Base-by-base conservation (phyloP, 1,140 invertebrate genomes). In the Choristoneura fumiferana region DNA sequence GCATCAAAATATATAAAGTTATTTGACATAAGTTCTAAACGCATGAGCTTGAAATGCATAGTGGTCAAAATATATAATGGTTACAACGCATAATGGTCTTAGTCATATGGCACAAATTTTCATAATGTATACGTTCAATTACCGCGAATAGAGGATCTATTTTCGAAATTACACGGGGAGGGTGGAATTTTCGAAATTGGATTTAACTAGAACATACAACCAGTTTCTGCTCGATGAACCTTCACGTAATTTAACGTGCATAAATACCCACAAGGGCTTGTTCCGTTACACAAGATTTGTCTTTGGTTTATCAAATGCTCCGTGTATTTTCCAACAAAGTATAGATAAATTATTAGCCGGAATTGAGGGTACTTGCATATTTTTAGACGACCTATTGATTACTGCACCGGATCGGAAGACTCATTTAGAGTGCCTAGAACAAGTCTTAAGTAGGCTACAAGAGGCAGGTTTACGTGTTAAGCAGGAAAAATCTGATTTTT, bases 401-500 rank as follows among this genome's bases (percentile, higher is more conserved):
- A 76, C 72, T 0, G 73, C 67, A 0, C 45, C 10, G 29, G 62
- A 58, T 43, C 38, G 45, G 6, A 10, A 65, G 52, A 62, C 74
- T 17, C 66, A 76, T 56, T 54, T 77, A 36, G 13, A 55, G 14
- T 74, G 70, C 58, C 43, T 76, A n/a, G 54, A 58, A 36, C 14
- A 64, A 53, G 76, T 81, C 40, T 69, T 79, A 10, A 13, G 52
- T 22, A 36, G 65, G 34, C 59, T 76, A 15, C 22, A 34, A 36
- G 17, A 65, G 9, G 53, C 45, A 12, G 63, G 63, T 45, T 22
- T 88, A 9, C 79, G 70, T 33, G 39, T 78, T 17, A 71, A 80
- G 36, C 60, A 40, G 15, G 49, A 61, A 17, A 89, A 89, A 63
- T 78, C 76, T 57, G 34, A 71, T 38, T 75, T 85, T 53, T 76